Evolutionary conservation across 2,113 vertebrate species (phyloP).

Genomic region (Barbus barbus): DNA sequence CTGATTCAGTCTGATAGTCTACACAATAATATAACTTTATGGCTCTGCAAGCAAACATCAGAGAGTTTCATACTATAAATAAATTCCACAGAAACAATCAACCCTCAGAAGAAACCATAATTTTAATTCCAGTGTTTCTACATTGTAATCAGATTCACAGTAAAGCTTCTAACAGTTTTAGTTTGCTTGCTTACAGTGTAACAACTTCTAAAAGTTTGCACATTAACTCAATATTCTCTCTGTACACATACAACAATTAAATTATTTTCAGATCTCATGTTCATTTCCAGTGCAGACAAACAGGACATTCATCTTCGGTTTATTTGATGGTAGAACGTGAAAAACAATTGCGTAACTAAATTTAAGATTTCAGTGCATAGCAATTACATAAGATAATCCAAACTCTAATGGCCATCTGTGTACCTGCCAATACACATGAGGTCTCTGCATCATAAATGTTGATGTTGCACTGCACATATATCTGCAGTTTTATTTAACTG

Average conservation of each 20-base stretch:
- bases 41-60: background rate
- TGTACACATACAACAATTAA: background rate
- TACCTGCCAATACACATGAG: background rate
- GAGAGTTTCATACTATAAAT: background rate
- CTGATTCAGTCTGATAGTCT: too few species aligned
- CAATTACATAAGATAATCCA: background rate
- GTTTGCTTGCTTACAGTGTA: background rate
- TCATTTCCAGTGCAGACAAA: background rate
- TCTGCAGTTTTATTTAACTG: too few species aligned
- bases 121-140: background rate
- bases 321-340: background rate
- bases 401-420: background rate
- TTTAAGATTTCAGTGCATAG: conserved; percentile 16
- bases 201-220: background rate
- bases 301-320: background rate
- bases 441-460: background rate
- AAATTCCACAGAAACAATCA: background rate
- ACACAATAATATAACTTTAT: background rate
- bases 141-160: background rate
- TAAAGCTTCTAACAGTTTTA: background rate
- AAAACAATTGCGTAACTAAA: conserved; percentile 9
- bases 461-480: too few species aligned
- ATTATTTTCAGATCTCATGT: background rate
- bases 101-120: background rate
- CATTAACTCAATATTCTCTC: conserved; percentile 5